A percentile compares a stretch with the other conserved stretches of the same genome.
phyloP scores from a whole-genome alignment of 35 echinoderm and acorn worm species.

The Lytechinus pictus region DNA sequence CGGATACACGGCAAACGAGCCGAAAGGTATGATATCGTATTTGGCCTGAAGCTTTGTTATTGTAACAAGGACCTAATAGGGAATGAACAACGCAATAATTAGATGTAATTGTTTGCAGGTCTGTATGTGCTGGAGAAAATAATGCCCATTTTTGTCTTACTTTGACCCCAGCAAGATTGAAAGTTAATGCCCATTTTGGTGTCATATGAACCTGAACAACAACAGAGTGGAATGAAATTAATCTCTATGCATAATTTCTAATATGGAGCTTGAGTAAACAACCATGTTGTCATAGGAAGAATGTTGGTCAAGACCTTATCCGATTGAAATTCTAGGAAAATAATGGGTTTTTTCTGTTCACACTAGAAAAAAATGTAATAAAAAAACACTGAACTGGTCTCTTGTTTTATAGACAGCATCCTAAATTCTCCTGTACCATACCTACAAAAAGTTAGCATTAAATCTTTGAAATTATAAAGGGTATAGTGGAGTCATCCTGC shows the following conservation, averaged over 20 bases:
- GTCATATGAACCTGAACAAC: neutral
- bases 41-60: conserved; percentile 40
- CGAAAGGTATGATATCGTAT: conserved; percentile 47
- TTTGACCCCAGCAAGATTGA: neutral
- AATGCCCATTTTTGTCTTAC: neutral
- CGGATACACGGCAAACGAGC: conserved; percentile 28
- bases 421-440: no score
- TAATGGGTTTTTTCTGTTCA: neutral
- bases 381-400: no score
- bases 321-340: neutral
- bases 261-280: neutral
- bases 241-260: neutral
- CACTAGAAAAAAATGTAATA: no score
- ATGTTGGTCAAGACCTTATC: neutral
- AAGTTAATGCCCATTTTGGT: neutral
- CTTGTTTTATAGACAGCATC: no score
- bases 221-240: neutral
- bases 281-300: neutral
- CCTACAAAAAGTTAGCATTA: no score
- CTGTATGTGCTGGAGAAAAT: neutral
- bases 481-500: no score
- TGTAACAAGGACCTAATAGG: conserved; percentile 13
- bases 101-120: conserved; percentile 17
- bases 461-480: no score
- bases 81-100: neutral